A percentile compares a stretch with the other conserved stretches of the same genome.
Evolutionary conservation across 2,888 invertebrate genomes (phyloP).

Genomic region (Baccha elongata): DNA sequence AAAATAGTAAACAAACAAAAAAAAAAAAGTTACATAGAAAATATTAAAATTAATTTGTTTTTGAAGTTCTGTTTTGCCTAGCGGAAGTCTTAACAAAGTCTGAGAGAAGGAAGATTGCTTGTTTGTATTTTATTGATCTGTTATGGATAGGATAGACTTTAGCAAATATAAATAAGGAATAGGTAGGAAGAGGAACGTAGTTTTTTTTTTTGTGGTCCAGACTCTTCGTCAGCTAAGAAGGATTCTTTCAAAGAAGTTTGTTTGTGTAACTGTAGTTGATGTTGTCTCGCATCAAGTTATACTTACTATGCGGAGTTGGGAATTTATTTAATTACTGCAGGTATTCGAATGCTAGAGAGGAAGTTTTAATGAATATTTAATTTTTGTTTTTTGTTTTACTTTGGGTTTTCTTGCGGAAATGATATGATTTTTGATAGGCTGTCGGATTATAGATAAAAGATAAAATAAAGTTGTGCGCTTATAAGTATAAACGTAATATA

Average conservation of each 20-base stretch:
- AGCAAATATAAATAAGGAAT: constrained; percentile 18
- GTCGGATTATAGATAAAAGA: neutral
- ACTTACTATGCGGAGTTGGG: neutral
- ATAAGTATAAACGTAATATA: no score
- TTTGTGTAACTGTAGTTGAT: constrained; percentile 13
- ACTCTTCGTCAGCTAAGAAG: neutral
- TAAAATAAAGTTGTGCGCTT: no score
- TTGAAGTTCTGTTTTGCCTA: constrained; percentile 31
- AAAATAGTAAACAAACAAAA: constrained; percentile 58
- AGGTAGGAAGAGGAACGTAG: no score
- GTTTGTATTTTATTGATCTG: constrained; percentile 46
- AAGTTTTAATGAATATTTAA: constrained; percentile 22
- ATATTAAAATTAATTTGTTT: constrained; percentile 65
- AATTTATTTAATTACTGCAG: constrained; percentile 28
- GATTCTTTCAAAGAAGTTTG: neutral
- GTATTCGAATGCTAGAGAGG: constrained; percentile 4
- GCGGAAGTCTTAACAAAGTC: constrained; percentile 21
- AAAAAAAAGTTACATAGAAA: constrained; percentile 16
- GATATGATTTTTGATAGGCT: neutral
- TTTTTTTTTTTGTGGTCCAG: neutral
- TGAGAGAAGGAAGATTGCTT: constrained; percentile 6
- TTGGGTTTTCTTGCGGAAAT: constrained; percentile 15
- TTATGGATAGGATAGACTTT: constrained; percentile 34
- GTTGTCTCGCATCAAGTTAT: constrained; percentile 15
- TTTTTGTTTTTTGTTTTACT: neutral